Conservation (phyloP, 92 coral and sea anemone genomes). For the Zoanthus solanderi region DNA sequence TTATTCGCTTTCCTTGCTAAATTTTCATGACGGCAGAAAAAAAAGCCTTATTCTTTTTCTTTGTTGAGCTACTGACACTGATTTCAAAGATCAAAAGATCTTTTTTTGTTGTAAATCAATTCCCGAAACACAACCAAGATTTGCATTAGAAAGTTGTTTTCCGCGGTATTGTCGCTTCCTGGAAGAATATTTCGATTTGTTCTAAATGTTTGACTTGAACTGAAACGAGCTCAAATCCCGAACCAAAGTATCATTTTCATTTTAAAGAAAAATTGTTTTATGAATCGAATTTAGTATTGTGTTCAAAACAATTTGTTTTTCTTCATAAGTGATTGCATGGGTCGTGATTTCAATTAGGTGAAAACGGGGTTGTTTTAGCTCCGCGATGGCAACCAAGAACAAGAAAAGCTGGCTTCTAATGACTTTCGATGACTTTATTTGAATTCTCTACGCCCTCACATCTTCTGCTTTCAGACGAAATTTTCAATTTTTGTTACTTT, state of each 20-base stretch:
- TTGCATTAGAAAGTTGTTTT: slow-evolving; percentile 36
- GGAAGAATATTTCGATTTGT: neutral
- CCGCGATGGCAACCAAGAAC: neutral
- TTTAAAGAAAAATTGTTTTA: neutral
- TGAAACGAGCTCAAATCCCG: neutral
- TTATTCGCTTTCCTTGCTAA: neutral
- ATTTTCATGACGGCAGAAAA: slow-evolving; percentile 14
- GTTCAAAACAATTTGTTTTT: neutral
- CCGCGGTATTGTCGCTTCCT: neutral
- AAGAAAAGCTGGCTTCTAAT: neutral
- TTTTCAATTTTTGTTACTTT: neutral
- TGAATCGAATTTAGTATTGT: neutral
- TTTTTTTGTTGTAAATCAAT: slow-evolving; percentile 12
- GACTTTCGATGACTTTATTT: slow-evolving; percentile 38
- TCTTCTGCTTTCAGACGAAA: neutral
- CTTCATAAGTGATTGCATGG: neutral
- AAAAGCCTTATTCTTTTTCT: neutral
- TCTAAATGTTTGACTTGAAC: neutral
- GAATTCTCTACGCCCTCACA: neutral
- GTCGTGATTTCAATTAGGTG: neutral
- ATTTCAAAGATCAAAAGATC: slow-evolving; percentile 28
- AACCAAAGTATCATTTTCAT: neutral
- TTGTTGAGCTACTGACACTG: slow-evolving; percentile 40
- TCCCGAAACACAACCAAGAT: slow-evolving; percentile 25
- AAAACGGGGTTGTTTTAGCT: neutral